Percentiles rank a stretch among this genome's conserved stretches.
Evolutionary conservation across 1,140 invertebrate genomes (phyloP).

Genomic region (Eulimnadia texana): DNA sequence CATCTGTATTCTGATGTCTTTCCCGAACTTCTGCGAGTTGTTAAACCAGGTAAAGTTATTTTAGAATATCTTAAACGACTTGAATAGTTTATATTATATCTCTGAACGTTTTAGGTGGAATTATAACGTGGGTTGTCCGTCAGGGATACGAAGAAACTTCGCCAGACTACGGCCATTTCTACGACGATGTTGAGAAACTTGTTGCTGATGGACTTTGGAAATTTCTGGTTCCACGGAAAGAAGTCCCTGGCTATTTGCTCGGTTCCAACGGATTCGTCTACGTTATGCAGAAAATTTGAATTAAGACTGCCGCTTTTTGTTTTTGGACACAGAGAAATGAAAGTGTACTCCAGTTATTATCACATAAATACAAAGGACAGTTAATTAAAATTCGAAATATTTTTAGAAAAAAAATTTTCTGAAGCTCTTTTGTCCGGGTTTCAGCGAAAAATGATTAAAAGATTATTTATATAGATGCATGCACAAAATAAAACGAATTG

Average conservation of each 20-base stretch:
- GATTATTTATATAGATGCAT: too few species aligned
- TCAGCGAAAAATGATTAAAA: too few species aligned
- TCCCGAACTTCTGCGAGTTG: slow-evolving; percentile 15
- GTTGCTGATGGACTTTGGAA: slow-evolving; percentile 4
- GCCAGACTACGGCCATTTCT: slow-evolving; percentile 11
- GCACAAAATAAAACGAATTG: too few species aligned
- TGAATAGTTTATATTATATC: neutral
- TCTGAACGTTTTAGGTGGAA: slow-evolving; percentile 8
- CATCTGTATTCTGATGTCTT: slow-evolving; percentile 18
- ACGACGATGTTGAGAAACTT: slow-evolving; percentile 9
- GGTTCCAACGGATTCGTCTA: slow-evolving; percentile 15
- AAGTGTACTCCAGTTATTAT: neutral
- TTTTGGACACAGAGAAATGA: neutral
- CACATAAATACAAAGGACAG: neutral
- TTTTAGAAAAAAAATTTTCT: neutral
- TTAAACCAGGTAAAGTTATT: slow-evolving; percentile 18
- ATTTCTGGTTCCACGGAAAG: slow-evolving; percentile 1
- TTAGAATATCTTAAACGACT: neutral
- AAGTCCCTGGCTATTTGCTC: slow-evolving; percentile 3
- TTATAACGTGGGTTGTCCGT: slow-evolving; percentile 14
- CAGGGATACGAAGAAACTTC: slow-evolving; percentile 10
- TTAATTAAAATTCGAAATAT: neutral
- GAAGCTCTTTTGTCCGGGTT: too few species aligned
- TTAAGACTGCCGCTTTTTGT: neutral
- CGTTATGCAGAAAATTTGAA: slow-evolving; percentile 11